phyloP scores from a whole-genome alignment of 2,797 vertebrate species.

The Chromobotia macracanthus region DNA sequence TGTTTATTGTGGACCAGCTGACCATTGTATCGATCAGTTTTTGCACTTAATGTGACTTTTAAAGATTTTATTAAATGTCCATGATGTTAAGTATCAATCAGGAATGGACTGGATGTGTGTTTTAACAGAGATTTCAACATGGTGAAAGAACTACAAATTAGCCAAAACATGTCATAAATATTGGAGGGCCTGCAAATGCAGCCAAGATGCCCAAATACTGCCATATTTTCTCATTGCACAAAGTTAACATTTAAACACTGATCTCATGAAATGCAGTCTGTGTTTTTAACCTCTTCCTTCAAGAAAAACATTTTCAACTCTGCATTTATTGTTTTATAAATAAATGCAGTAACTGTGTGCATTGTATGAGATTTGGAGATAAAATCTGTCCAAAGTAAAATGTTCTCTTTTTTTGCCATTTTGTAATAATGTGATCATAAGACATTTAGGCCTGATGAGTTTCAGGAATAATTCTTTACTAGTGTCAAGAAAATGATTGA shows the following conservation, averaged over 20 bases:
- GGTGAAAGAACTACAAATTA: background rate
- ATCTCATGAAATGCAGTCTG: background rate
- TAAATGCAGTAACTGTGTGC: background rate
- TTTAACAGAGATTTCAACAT: background rate
- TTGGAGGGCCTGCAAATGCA: background rate
- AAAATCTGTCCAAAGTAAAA: too few relatives aligned
- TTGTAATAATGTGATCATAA: background rate
- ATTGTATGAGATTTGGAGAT: background rate
- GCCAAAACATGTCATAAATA: background rate
- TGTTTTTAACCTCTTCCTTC: background rate
- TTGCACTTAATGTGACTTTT: too few relatives aligned
- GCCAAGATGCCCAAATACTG: background rate
- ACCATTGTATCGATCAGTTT: background rate
- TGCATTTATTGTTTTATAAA: background rate
- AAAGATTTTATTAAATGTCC: background rate
- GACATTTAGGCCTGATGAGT: background rate
- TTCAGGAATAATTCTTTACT: background rate
- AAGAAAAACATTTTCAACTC: background rate
- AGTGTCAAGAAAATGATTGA: conserved; percentile 9
- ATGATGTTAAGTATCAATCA: background rate
- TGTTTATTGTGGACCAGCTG: background rate
- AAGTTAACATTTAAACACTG: background rate
- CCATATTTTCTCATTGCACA: background rate
- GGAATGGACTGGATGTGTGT: too few relatives aligned
- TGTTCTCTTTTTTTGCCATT: background rate